phyloP scores from a whole-genome alignment of 2,113 vertebrate species.

The Neolamprologus toae region DNA sequence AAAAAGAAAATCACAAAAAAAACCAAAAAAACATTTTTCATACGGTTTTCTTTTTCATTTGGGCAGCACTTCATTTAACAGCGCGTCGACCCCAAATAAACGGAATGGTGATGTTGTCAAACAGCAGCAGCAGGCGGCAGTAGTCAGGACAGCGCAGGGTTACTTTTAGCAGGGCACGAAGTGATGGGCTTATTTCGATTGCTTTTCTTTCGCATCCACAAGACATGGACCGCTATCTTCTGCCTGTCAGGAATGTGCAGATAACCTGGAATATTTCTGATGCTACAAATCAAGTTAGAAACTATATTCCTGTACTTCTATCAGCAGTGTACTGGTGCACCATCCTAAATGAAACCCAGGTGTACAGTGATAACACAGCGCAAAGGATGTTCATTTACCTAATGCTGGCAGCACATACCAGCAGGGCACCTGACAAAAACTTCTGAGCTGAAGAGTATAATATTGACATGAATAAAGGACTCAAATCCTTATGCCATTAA shows the following conservation, averaged over 20 bases:
- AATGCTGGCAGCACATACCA: not conserved
- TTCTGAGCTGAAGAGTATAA: not conserved
- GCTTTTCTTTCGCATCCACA: slow-evolving; percentile 5
- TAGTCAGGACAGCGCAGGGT: slow-evolving; percentile 59
- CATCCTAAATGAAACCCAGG: slow-evolving; percentile 15
- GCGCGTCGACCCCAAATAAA: slow-evolving; percentile 37
- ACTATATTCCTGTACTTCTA: not conserved
- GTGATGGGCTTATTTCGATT: slow-evolving; percentile 5
- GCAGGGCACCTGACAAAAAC: not conserved
- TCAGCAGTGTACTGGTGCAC: not conserved
- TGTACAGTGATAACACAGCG: not conserved
- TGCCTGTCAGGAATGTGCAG: slow-evolving; percentile 51
- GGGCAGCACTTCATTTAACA: slow-evolving; percentile 25
- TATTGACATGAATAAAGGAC: not conserved
- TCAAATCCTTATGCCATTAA: not conserved
- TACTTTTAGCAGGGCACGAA: slow-evolving; percentile 32
- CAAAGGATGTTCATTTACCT: not conserved
- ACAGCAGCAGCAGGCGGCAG: slow-evolving; percentile 31
- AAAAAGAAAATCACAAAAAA: slow-evolving; percentile 29
- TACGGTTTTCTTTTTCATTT: slow-evolving; percentile 45
- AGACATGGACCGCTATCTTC: slow-evolving; percentile 10
- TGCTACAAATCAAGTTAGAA: not conserved
- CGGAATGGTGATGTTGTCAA: slow-evolving; percentile 72
- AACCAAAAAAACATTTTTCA: slow-evolving; percentile 40
- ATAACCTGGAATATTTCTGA: slow-evolving; percentile 35